Conservation (phyloP, 1,140 invertebrate species). For the Druon quercuslanigerum region DNA sequence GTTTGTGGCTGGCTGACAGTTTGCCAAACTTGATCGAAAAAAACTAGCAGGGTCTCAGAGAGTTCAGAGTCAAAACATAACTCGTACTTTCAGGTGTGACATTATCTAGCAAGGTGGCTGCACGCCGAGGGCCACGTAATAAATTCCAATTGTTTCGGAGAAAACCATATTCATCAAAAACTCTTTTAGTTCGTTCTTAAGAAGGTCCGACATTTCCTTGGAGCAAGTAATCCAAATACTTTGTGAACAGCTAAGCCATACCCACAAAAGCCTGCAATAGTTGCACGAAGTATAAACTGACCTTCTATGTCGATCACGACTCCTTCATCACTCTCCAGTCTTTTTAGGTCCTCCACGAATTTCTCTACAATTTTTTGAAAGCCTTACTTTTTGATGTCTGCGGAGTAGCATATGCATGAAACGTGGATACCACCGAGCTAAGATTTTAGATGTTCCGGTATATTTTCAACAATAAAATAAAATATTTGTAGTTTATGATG, state of each 20-base stretch:
- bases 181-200: slow-evolving; percentile 16
- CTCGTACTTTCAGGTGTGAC: no score
- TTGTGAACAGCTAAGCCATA: slow-evolving; percentile 50
- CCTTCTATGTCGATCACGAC: not conserved
- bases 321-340: not conserved
- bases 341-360: not conserved
- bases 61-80: no score
- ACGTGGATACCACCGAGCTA: not conserved
- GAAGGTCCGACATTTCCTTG: not conserved
- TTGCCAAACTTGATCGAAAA: no score
- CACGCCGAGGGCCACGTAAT: no score
- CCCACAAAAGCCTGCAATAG: slow-evolving; percentile 40
- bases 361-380: not conserved
- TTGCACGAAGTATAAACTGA: not conserved
- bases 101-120: no score
- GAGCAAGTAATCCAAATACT: slow-evolving; percentile 46
- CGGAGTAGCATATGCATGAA: not conserved
- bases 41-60: no score
- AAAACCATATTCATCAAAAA: slow-evolving; percentile 25
- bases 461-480: not conserved
- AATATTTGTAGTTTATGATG: not conserved
- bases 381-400: not conserved
- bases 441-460: not conserved
- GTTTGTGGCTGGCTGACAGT: no score
- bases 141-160: slow-evolving; percentile 35